Conservation (phyloP, 37 sponge, comb jelly and placozoan genomes). For the Chondrilla cf. caribensis region DNA sequence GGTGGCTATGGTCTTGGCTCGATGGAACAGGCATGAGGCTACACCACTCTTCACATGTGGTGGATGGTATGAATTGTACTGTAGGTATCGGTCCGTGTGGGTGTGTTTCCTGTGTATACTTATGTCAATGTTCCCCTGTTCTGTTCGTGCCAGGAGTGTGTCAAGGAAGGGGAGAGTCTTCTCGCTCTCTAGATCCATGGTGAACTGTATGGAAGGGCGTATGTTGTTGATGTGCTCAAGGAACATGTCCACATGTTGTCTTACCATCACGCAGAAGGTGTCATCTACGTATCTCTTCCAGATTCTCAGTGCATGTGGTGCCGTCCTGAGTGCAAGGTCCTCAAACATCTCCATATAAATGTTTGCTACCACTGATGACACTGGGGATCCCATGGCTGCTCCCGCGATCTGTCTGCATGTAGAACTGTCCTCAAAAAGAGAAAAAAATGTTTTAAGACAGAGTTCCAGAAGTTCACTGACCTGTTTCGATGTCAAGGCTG, state of each 20-base stretch:
- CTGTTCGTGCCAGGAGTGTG: background rate
- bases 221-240: background rate
- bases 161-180: conserved; percentile 18
- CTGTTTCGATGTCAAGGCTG: background rate
- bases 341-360: conserved; percentile 38
- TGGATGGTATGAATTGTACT: conserved; percentile 1
- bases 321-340: background rate
- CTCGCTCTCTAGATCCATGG: background rate
- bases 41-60: background rate
- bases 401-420: conserved; percentile 18
- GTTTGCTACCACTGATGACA: conserved; percentile 33
- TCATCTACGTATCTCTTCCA: conserved; percentile 27
- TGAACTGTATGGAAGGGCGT: conserved; percentile 12
- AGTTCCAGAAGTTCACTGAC: conserved; percentile 24
- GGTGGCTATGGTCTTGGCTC: conserved; percentile 18
- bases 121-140: background rate
- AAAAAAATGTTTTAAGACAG: conserved; percentile 20
- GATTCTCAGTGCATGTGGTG: background rate
- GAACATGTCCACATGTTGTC: background rate
- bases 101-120: conserved; percentile 7
- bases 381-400: conserved; percentile 36
- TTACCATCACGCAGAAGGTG: conserved; percentile 30
- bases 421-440: background rate
- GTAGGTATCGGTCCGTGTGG: conserved; percentile 4
- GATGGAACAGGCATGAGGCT: background rate